Evolutionary conservation across 2,888 invertebrate genomes (phyloP), one percentile per base, ranked within the genome.

Genomic region (Eurytoma adleriae): DNA sequence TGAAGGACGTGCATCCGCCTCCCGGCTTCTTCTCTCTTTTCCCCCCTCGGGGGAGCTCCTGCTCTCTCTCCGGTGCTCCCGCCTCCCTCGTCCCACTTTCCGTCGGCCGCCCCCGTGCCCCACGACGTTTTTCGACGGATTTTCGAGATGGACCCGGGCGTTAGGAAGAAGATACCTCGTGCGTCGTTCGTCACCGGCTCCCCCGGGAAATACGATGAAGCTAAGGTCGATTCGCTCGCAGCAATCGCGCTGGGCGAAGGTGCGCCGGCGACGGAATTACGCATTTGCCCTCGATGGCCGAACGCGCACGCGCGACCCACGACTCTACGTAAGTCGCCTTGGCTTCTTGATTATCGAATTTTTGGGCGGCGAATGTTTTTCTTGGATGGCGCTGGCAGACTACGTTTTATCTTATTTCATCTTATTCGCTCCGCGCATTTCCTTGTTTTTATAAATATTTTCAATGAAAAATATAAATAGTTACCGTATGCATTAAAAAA

Each of bases 151-250:
- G 78, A 78, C 81, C 70, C 50, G 71, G 76, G 40, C 75, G 75
- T 56, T 40, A 56, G 13, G 18, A 40, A 3, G 54, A n/a, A 2
- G 40, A 40, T 1, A 40, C 40, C 5, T 40, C 40, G 40, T 40
- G 40, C 75, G 54, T 40, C 40, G 40, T 40, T 64, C 40, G 40
- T 64, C 64, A 50, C 20, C 71, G 12, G 48, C 50, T 57, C 81
- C 79, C 82, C 84, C 40, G 82, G 83, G 83, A 85, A 83, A 85
- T 83, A 83, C 82, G 81, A 24, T 24, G 10, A 78, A 77, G 80
- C 79, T 52, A 77, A 40, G 75, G 74, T 76, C 80, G 79, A 79
- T 77, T 73, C 74, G 54, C 59, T 69, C 69, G 72, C 68, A 67
- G 77, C 77, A 62, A 75, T 68, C 77, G 77, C 61, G 77, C 72